Base-by-base conservation (phyloP, 2,888 invertebrate species). In the Plemyria rubiginata region DNA sequence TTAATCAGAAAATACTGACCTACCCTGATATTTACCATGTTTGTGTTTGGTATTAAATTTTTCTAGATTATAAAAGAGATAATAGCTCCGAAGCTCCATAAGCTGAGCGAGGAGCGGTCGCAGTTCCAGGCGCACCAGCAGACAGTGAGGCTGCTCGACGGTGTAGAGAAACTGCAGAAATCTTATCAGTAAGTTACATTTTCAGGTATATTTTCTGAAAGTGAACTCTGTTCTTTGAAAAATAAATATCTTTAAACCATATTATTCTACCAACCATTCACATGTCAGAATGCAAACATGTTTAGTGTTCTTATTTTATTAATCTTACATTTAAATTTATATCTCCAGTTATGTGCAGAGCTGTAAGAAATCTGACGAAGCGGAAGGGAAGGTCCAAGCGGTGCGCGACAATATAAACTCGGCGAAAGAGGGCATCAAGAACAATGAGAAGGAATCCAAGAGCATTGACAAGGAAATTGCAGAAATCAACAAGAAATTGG, bases 51-150 rank as follows among this genome's bases (percentile, higher is more conserved):
- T 32, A 32, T 32, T 7, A 4, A 4, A 4, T 32, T 38, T 54
- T 46, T 81, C 13, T 71, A 95, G 95, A 93, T 96, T 53, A 92
- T 96, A 22, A 93, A 86, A 55, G 98, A 99, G 83, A 98, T 98
- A 80, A 96, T 99, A 57, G 95, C 95, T n/a, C 99, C 99, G 0
- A 97, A 96, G 75, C 87, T 99, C 54, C 94, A 96, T 58, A 97
- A 97, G 82, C 88, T 99, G 56, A 96, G 97, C 70, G 95, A 96
- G 66, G 99, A 99, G 81, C 93, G 98, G 45, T 90, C 95, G 0
- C 96, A 96, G 67, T 98, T 96, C 81, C 93, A 97, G 65, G 98
- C 99, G 85, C 98, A 96, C 80, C 97, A 98, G 86, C 96, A 97
- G 77, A 94, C 96, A 0, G 95, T 96, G 54, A 93, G 98, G 59